Evolutionary conservation across 2,113 vertebrate genomes (phyloP).

Genomic region (Sterrhoptilus dennistouni): DNA sequence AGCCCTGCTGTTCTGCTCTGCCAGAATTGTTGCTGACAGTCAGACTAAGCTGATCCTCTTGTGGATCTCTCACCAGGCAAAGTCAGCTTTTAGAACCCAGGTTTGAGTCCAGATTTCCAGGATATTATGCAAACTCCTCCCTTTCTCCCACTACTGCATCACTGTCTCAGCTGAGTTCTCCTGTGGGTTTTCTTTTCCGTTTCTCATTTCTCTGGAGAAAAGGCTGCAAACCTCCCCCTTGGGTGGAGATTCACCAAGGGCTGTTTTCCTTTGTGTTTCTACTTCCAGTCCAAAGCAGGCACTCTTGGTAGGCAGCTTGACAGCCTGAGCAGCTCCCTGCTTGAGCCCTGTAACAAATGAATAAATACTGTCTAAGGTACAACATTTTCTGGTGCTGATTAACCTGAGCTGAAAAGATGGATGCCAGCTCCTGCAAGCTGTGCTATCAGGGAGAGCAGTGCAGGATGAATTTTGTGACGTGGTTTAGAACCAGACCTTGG

Average conservation of each 20-base stretch:
- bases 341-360: background rate
- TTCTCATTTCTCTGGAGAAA: background rate
- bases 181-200: background rate
- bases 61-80: background rate
- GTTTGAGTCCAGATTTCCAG: background rate
- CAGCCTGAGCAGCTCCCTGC: background rate
- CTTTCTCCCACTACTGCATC: background rate
- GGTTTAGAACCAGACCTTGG: background rate
- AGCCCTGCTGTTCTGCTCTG: background rate
- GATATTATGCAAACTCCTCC: background rate
- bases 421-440: background rate
- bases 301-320: background rate
- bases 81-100: background rate
- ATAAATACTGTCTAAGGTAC: background rate
- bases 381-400: background rate
- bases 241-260: background rate
- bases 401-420: conserved; percentile 7
- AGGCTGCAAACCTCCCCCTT: background rate
- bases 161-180: background rate
- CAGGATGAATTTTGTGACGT: background rate
- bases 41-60: background rate
- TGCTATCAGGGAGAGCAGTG: background rate
- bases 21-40: background rate
- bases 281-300: background rate
- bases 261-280: background rate